Conservation (phyloP, 2,113 vertebrate species). For the Ptyas mucosa region DNA sequence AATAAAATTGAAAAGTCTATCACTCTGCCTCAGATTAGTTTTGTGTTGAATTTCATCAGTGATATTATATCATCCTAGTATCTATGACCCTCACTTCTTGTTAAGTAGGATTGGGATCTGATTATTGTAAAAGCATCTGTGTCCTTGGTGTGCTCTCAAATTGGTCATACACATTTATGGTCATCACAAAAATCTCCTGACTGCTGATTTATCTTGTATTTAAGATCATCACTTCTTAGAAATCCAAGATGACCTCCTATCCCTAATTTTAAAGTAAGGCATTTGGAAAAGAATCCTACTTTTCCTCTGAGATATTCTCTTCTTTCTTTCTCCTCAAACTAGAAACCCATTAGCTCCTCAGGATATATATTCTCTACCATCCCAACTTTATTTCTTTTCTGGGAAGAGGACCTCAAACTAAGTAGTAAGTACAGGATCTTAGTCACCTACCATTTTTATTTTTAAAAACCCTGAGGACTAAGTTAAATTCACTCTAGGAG, state of each 20-base stretch:
- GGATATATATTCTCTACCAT: not conserved
- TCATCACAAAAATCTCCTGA: not conserved
- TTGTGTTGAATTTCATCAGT: not conserved
- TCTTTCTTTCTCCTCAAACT: not conserved
- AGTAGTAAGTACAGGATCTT: not conserved
- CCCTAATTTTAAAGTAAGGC: not conserved
- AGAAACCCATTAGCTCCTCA: not conserved
- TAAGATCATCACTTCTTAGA: not conserved
- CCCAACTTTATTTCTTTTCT: not conserved
- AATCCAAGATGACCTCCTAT: not conserved
- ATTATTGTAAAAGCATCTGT: not conserved
- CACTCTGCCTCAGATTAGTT: not conserved
- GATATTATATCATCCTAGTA: not conserved
- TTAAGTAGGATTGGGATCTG: not conserved
- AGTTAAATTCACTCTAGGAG: not conserved
- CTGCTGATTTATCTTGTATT: not conserved
- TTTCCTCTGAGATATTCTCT: not conserved
- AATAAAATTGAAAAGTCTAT: not conserved
- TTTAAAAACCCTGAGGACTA: not conserved
- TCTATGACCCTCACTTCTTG: not conserved
- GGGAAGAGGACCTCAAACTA: not conserved
- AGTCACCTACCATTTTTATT: not conserved
- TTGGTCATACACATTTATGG: not conserved
- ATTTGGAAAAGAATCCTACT: not conserved
- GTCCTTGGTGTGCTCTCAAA: not conserved